These are phyloP conservation scores for Hephaestus fuliginosus DNA, from an alignment of 2,797 vertebrate genomes.

Conservation along the genomic window DNA sequence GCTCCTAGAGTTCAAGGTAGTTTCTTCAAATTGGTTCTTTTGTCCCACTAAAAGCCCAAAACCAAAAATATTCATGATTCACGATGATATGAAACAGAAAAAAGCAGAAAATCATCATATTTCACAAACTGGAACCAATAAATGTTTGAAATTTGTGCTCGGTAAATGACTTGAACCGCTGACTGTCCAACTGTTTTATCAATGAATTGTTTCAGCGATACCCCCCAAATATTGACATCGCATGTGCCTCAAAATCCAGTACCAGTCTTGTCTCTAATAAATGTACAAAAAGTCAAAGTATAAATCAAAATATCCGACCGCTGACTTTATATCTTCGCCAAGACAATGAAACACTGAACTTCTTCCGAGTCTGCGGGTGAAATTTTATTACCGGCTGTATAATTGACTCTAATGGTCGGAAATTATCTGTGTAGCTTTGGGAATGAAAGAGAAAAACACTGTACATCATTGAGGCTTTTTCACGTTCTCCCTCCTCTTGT, in stretches of 20 bases:
- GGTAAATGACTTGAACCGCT: background rate
- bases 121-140: background rate
- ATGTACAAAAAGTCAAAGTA: background rate
- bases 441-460: constrained; percentile 42
- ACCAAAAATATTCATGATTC: background rate
- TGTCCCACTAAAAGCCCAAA: background rate
- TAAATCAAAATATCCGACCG: background rate
- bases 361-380: constrained; percentile 1
- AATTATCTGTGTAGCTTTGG: constrained; percentile 35
- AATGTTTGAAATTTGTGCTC: background rate
- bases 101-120: background rate
- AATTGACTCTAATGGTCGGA: constrained; percentile 30
- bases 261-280: background rate
- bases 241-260: background rate
- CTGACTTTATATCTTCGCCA: background rate
- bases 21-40: background rate
- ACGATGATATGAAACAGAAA: background rate
- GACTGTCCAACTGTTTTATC: background rate
- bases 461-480: constrained; percentile 65
- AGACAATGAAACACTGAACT: background rate
- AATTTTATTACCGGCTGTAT: background rate
- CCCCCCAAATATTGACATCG: background rate
- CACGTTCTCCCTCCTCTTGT: constrained; percentile 55
- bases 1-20: background rate
- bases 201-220: background rate